phyloP scores from a whole-genome alignment of 2,113 vertebrate species.

The Ailuropoda melanoleuca region DNA sequence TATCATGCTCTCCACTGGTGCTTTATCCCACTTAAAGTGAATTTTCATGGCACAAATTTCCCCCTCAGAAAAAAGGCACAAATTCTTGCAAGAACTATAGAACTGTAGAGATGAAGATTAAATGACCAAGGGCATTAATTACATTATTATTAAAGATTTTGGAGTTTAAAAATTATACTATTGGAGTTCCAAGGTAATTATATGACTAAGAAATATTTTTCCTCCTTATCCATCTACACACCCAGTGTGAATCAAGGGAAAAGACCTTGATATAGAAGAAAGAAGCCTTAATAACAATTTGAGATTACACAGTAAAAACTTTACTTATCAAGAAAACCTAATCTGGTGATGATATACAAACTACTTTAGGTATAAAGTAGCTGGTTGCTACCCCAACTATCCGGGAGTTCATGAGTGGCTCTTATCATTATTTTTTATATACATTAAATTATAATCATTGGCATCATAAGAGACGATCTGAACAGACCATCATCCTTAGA shows the following conservation, averaged over 20 bases:
- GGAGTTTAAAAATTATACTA: conserved; percentile 11
- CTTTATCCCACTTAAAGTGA: not conserved
- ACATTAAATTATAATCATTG: conserved; percentile 26
- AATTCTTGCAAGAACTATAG: not conserved
- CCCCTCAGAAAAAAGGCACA: not conserved
- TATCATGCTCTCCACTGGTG: not conserved
- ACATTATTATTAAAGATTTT: conserved; percentile 2
- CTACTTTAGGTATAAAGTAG: not conserved
- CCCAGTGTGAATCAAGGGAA: not conserved
- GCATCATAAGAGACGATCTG: not conserved
- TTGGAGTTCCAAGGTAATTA: not conserved
- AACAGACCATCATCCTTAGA: not conserved
- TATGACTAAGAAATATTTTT: not conserved
- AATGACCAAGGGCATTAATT: not conserved
- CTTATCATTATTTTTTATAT: not conserved
- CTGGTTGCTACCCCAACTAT: not conserved
- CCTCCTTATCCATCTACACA: not conserved
- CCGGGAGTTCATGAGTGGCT: not conserved
- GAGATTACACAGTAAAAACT: not conserved
- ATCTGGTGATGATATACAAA: not conserved
- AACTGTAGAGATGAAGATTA: not conserved
- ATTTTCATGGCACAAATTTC: not conserved
- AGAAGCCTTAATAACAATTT: conserved; percentile 2
- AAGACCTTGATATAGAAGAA: not conserved
- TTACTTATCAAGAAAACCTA: conserved; percentile 6